Evolutionary conservation across 2,888 invertebrate species (phyloP).

Genomic region (Apamea epomidion): DNA sequence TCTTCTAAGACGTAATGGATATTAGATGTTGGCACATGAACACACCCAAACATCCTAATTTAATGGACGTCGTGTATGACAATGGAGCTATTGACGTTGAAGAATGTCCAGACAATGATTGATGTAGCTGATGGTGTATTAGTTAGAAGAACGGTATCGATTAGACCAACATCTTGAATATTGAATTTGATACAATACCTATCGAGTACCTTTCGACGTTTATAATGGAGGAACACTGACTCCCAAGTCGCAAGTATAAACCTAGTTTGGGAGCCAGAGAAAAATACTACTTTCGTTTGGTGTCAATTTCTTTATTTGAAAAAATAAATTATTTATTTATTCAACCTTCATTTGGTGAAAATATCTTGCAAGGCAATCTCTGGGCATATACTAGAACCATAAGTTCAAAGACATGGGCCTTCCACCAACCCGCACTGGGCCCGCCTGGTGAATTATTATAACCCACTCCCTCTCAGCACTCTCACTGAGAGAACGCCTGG

Average conservation of each 20-base stretch:
- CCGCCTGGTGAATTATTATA: too few relatives aligned
- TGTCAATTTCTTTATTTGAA: too few relatives aligned
- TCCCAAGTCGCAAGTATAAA: neutral
- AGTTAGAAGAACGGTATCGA: constrained; percentile 50
- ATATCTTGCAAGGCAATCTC: too few relatives aligned
- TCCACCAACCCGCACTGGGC: too few relatives aligned
- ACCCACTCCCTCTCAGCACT: too few relatives aligned
- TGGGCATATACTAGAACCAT: too few relatives aligned
- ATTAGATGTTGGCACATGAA: constrained; percentile 61
- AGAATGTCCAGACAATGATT: constrained; percentile 56
- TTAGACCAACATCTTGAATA: constrained; percentile 46
- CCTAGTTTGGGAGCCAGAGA: neutral
- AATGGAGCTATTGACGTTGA: constrained; percentile 55
- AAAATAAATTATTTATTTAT: too few relatives aligned
- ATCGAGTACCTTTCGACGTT: neutral
- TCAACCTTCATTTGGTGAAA: too few relatives aligned
- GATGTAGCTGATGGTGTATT: constrained; percentile 42
- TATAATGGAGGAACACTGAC: neutral
- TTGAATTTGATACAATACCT: constrained; percentile 26
- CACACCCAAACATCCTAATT: constrained; percentile 57
- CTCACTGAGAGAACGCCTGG: too few relatives aligned
- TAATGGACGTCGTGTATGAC: constrained; percentile 47
- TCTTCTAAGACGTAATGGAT: constrained; percentile 37
- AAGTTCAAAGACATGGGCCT: too few relatives aligned
- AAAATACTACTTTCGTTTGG: neutral